Conservation (phyloP, 2,797 vertebrate species). For the Anabas testudineus region DNA sequence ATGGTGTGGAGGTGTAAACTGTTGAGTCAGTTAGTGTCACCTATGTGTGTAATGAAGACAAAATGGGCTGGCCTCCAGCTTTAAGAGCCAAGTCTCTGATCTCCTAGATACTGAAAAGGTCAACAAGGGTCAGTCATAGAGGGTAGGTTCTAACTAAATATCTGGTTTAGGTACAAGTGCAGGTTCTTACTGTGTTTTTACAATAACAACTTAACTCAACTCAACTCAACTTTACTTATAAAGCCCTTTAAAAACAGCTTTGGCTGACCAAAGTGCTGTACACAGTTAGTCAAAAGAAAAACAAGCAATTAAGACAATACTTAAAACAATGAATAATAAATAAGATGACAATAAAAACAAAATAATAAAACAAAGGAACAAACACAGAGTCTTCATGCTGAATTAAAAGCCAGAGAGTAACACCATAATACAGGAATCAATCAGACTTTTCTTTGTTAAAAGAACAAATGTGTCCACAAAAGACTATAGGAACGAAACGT, state of each 20-base stretch:
- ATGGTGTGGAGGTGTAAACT: slow-evolving; percentile 50
- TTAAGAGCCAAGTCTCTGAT: slow-evolving; percentile 25
- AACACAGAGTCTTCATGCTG: too few relatives aligned
- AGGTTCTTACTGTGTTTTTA: slow-evolving; percentile 1
- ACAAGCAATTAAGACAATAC: too few relatives aligned
- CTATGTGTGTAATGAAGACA: slow-evolving; percentile 69
- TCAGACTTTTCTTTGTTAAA: not conserved
- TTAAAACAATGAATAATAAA: too few relatives aligned
- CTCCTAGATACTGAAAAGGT: slow-evolving; percentile 36
- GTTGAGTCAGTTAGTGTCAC: slow-evolving; percentile 57
- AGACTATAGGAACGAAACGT: not conserved
- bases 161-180: slow-evolving; percentile 4
- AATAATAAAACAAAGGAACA: too few relatives aligned
- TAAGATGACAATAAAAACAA: too few relatives aligned
- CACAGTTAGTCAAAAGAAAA: too few relatives aligned
- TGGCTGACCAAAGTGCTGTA: too few relatives aligned
- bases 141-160: slow-evolving; percentile 10
- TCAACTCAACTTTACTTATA: too few relatives aligned
- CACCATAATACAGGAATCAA: not conserved
- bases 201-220: too few relatives aligned
- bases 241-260: too few relatives aligned
- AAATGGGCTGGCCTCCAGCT: slow-evolving; percentile 48
- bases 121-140: slow-evolving; percentile 20
- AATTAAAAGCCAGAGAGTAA: too few relatives aligned
- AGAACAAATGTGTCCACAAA: not conserved